These are phyloP conservation scores for Hoplias malabaricus DNA, from an alignment of 2,113 vertebrate genomes.

Conservation along the genomic window DNA sequence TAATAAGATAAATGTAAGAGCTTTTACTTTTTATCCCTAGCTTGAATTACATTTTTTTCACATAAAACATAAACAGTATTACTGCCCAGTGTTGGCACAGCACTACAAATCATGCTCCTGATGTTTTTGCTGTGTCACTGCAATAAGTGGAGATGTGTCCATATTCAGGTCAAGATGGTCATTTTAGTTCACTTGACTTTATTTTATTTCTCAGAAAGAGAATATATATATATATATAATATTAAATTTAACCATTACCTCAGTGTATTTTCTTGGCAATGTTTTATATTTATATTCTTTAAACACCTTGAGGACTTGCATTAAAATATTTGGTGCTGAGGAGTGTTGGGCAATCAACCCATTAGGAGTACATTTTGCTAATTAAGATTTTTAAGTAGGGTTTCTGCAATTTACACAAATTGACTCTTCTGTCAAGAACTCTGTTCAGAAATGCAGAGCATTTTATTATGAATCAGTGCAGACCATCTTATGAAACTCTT, in stretches of 20 bases:
- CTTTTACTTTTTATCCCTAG: not conserved
- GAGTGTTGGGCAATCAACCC: not conserved
- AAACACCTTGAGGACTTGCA: not conserved
- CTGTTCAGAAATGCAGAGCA: not conserved
- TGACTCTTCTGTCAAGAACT: not conserved
- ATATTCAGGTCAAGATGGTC: not conserved
- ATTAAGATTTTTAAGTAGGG: not conserved
- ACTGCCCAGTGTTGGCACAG: not conserved
- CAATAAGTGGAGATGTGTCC: not conserved
- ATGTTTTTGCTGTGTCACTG: not conserved
- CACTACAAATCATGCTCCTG: not conserved
- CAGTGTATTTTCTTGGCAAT: not conserved
- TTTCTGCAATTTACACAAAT: not conserved
- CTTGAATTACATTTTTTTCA: too few relatives aligned
- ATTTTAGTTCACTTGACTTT: not conserved
- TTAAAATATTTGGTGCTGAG: not conserved
- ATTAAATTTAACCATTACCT: too few relatives aligned
- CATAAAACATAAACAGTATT: too few relatives aligned
- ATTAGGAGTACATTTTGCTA: not conserved
- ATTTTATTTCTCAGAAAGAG: too few relatives aligned
- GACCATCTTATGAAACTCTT: not conserved
- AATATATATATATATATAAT: too few relatives aligned
- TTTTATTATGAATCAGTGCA: too few relatives aligned
- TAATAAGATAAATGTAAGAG: not conserved
- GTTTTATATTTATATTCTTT: not conserved